Percentiles rank a stretch among this genome's conserved stretches.
Evolutionary conservation across 2,797 vertebrate genomes (phyloP).

Genomic region (Lindbergichthys nudifrons): DNA sequence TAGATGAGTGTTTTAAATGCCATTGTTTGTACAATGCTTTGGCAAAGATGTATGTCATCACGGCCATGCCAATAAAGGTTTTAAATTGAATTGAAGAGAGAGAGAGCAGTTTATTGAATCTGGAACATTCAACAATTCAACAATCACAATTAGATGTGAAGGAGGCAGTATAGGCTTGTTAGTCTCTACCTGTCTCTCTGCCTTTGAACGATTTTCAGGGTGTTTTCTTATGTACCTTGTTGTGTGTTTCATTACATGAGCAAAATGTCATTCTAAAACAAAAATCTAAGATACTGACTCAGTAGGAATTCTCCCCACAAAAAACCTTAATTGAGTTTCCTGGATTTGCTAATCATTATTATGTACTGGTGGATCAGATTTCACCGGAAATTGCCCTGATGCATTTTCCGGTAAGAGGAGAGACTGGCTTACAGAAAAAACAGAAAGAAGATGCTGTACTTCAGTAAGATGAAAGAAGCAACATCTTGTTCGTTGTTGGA

Average conservation of each 20-base stretch:
- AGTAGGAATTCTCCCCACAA: constrained; percentile 16
- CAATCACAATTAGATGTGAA: background rate
- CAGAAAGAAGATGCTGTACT: background rate
- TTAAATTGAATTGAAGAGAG: too few relatives aligned
- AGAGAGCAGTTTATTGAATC: constrained; percentile 19
- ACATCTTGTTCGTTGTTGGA: background rate
- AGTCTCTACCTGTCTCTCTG: background rate
- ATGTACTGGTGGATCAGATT: constrained; percentile 44
- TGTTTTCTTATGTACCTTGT: background rate
- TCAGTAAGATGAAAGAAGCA: background rate
- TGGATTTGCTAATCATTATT: constrained; percentile 53
- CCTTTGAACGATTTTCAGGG: background rate
- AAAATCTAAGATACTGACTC: constrained; percentile 12
- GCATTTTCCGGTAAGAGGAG: constrained; percentile 17
- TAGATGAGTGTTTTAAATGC: too few relatives aligned
- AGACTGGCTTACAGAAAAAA: constrained; percentile 27
- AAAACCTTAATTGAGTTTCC: constrained; percentile 50
- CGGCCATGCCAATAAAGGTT: too few relatives aligned
- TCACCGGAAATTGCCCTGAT: constrained; percentile 44
- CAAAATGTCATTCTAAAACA: constrained; percentile 22
- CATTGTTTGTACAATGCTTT: too few relatives aligned
- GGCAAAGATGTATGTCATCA: too few relatives aligned
- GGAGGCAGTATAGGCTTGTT: background rate
- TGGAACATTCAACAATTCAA: background rate
- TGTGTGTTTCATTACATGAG: constrained; percentile 5